These are phyloP conservation scores for Vultur gryphus DNA, from an alignment of 2,797 vertebrate species.

Conservation along the genomic window DNA sequence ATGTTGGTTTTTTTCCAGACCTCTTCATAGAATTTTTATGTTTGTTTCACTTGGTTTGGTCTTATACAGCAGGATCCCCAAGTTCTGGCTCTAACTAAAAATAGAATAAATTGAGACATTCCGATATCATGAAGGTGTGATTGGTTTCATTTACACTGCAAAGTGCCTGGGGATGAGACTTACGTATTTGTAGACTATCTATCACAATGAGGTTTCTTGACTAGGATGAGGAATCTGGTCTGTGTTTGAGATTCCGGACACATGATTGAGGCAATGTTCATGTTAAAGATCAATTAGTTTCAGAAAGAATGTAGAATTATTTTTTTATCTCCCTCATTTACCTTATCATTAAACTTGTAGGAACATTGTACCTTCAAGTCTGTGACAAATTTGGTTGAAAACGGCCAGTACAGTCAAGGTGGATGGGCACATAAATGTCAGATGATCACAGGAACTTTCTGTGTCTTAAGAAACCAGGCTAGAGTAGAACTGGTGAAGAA, in stretches of 20 bases:
- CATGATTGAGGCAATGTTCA: neutral
- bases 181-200: neutral
- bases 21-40: neutral
- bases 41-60: neutral
- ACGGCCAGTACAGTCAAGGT: neutral
- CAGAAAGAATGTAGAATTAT: neutral
- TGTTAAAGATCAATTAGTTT: neutral
- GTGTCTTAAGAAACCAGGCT: neutral
- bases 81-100: neutral
- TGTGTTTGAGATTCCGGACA: neutral
- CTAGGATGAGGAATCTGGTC: neutral
- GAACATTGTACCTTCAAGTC: neutral
- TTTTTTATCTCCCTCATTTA: neutral
- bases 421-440: neutral
- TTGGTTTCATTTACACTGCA: neutral
- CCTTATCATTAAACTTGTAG: neutral
- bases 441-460: neutral
- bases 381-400: neutral
- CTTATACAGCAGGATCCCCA: neutral
- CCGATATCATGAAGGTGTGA: neutral
- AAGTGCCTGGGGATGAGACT: neutral
- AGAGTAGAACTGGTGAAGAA: neutral
- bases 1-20: neutral
- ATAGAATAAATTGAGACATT: neutral
- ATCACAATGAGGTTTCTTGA: neutral